Conservation (phyloP, 2,888 invertebrate genomes). For the Apotomis turbidana region DNA sequence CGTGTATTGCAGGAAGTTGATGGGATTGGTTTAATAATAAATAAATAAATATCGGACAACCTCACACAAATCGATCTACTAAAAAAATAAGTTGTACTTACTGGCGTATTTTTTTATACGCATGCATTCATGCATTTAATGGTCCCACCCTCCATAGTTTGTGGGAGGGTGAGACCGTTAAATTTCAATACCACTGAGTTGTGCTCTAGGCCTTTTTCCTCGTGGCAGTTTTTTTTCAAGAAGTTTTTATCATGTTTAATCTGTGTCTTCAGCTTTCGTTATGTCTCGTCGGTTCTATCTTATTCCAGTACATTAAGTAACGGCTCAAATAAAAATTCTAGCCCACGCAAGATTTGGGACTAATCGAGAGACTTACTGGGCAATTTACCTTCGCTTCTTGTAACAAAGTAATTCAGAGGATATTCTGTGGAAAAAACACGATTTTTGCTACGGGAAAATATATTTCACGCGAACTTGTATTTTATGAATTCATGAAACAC, state of each 20-base stretch:
- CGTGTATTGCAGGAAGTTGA: too few relatives aligned
- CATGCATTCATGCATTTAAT: too few relatives aligned
- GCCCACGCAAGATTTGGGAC: conserved; percentile 28
- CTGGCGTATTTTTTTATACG: too few relatives aligned
- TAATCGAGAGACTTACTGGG: conserved; percentile 12
- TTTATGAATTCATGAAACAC: too few relatives aligned
- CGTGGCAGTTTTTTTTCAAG: background rate
- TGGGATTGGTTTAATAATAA: too few relatives aligned
- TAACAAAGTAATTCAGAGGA: conserved; percentile 9
- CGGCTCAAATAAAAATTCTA: conserved; percentile 37
- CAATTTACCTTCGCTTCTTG: conserved; percentile 7
- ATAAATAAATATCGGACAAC: too few relatives aligned
- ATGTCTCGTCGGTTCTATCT: conserved; percentile 35
- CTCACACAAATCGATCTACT: too few relatives aligned
- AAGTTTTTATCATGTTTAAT: background rate
- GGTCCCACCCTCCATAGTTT: too few relatives aligned
- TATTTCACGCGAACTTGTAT: background rate
- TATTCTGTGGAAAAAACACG: background rate
- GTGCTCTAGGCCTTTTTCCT: background rate
- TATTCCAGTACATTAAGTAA: conserved; percentile 42
- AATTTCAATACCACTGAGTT: too few relatives aligned
- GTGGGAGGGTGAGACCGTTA: too few relatives aligned
- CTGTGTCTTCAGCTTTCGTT: conserved; percentile 13
- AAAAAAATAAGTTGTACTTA: too few relatives aligned
- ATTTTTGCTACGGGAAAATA: background rate